These are phyloP conservation scores for Drosophila tanythrix DNA, from an alignment of 2,888 invertebrate genomes.

Conservation along the genomic window DNA sequence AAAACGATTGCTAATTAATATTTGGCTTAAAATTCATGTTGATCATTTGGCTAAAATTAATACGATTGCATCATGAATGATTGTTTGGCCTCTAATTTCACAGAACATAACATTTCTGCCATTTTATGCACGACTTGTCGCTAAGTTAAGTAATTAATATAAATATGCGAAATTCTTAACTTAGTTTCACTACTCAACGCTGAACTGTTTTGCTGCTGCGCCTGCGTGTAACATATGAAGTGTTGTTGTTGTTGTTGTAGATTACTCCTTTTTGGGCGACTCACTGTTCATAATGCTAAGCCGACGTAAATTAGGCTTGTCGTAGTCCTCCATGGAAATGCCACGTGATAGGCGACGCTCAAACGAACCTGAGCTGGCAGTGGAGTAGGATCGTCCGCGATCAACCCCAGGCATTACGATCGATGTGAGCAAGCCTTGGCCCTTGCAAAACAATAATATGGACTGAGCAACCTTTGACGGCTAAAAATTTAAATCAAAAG, in stretches of 20 bases:
- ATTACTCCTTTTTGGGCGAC: conserved; percentile 87
- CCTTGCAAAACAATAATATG: conserved; percentile 94
- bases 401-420: conserved; percentile 93
- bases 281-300: conserved; percentile 87
- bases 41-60: conserved; percentile 46
- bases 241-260: conserved; percentile 10
- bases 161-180: conserved; percentile 57
- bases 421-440: conserved; percentile 92
- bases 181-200: conserved; percentile 35
- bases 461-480: conserved; percentile 95
- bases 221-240: conserved; percentile 26
- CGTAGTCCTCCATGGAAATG: conserved; percentile 94
- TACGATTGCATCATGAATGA: conserved; percentile 55
- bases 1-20: conserved; percentile 53
- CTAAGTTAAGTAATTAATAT: conserved; percentile 56
- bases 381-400: conserved; percentile 87
- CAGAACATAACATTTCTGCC: conserved; percentile 40
- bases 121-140: conserved; percentile 37
- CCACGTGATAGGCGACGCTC: conserved; percentile 86
- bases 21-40: conserved; percentile 51
- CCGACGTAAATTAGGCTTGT: conserved; percentile 91
- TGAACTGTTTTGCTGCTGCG: conserved; percentile 28
- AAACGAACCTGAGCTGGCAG: conserved; percentile 86
- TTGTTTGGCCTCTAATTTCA: conserved; percentile 61
- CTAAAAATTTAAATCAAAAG: conserved; percentile 84